These are phyloP conservation scores for Urosaurus nigricauda DNA, from an alignment of 2,797 vertebrate species.

Conservation along the genomic window DNA sequence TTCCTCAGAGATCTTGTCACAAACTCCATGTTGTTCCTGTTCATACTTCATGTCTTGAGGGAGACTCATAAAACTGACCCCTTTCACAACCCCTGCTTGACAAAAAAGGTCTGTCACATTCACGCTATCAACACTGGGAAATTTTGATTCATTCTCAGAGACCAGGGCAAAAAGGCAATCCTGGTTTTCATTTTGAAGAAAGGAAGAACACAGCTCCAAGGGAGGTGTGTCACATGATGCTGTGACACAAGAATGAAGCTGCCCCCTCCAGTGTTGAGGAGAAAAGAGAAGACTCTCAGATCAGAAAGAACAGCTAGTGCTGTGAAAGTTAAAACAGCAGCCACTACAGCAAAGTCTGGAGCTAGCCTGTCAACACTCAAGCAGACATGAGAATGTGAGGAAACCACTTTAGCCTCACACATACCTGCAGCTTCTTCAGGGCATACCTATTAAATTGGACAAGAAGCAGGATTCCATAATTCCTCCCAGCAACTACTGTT, in stretches of 20 bases:
- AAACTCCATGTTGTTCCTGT: constrained; percentile 23
- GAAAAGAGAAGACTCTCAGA: constrained; percentile 10
- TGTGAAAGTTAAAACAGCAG: constrained; percentile 30
- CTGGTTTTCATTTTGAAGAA: constrained; percentile 46
- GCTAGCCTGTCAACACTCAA: constrained; percentile 34
- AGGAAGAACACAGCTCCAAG: constrained; percentile 52
- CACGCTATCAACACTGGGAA: constrained; percentile 56
- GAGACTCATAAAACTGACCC: constrained; percentile 57
- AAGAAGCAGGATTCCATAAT: constrained; percentile 28
- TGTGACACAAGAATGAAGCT: constrained; percentile 38
- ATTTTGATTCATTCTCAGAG: constrained; percentile 53
- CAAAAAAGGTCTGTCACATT: constrained; percentile 62
- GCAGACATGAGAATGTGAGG: constrained; percentile 33
- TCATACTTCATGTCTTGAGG: constrained; percentile 47
- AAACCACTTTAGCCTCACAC: constrained; percentile 44
- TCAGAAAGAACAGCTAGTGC: constrained; percentile 42
- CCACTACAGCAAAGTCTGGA: constrained; percentile 33
- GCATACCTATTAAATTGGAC: not conserved
- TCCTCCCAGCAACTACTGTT: not conserved
- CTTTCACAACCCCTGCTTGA: constrained; percentile 47
- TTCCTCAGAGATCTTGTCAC: constrained; percentile 18
- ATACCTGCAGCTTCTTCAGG: constrained; percentile 24
- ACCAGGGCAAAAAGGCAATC: constrained; percentile 41
- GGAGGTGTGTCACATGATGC: constrained; percentile 51
- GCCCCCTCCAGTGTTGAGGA: constrained; percentile 12